Conservation (phyloP, 2,888 invertebrate genomes). For the Glaucopsyche alexis region DNA sequence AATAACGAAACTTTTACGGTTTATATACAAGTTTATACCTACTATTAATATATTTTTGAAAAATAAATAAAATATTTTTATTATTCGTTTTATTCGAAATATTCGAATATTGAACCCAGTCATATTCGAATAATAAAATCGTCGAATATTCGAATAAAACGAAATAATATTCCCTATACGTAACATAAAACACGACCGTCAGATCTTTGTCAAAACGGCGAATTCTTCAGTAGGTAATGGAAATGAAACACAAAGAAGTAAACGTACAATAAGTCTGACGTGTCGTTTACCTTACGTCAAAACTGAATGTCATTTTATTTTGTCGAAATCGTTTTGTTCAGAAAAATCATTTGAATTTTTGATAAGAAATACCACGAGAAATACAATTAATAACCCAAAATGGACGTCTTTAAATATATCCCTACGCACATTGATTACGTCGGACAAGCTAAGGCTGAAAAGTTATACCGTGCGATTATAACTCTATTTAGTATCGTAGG, state of each 20-base stretch:
- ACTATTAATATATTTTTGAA: too few species aligned
- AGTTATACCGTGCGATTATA: conserved; percentile 92
- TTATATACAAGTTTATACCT: too few species aligned
- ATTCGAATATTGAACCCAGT: too few species aligned
- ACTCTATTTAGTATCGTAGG: conserved; percentile 95
- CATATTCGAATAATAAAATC: too few species aligned
- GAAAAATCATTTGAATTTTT: neutral
- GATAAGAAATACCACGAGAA: neutral
- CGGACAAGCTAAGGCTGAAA: conserved; percentile 94
- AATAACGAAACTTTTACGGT: too few species aligned
- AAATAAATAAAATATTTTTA: too few species aligned
- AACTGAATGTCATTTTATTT: neutral
- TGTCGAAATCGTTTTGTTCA: conserved; percentile 1
- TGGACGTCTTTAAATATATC: conserved; percentile 74
- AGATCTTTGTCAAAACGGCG: neutral
- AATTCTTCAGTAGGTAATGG: neutral
- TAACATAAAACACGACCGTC: too few species aligned
- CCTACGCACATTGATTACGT: conserved; percentile 87
- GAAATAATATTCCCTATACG: too few species aligned
- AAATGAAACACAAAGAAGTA: neutral
- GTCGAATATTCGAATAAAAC: too few species aligned
- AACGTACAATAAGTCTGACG: conserved; percentile 13
- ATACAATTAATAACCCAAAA: conserved; percentile 40
- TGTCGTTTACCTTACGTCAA: conserved; percentile 21
- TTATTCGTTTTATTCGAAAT: too few species aligned